phyloP scores from a whole-genome alignment of 2,888 invertebrate genomes.

The Andrena bicolor region DNA sequence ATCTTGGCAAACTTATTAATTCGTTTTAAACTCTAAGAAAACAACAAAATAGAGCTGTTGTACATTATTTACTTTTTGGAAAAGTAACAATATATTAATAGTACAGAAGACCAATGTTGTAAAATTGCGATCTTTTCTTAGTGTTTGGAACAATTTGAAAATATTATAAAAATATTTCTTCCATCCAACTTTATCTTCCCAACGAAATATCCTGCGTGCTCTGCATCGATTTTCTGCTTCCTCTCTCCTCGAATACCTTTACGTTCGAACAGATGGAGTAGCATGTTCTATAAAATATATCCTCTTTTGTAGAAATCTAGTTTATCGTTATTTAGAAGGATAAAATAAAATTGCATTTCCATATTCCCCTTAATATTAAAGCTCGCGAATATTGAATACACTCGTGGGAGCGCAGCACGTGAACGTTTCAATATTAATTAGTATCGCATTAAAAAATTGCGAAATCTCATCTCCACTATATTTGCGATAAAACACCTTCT shows the following conservation, averaged over 20 bases:
- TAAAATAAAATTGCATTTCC: neutral
- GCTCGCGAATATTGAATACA: neutral
- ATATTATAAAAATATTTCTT: neutral
- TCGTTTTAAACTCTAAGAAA: too few species aligned
- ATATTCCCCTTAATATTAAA: neutral
- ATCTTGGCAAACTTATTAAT: too few species aligned
- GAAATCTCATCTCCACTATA: neutral
- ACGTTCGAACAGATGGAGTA: slow-evolving; percentile 52
- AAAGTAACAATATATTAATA: neutral
- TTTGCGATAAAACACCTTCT: neutral
- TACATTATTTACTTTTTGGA: neutral
- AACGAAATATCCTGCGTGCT: slow-evolving; percentile 5
- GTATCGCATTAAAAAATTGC: neutral
- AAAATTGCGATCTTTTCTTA: neutral
- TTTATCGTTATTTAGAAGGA: slow-evolving; percentile 48
- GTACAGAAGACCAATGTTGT: neutral
- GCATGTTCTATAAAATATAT: slow-evolving; percentile 2
- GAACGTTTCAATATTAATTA: neutral
- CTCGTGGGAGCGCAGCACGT: too few species aligned
- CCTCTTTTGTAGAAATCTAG: slow-evolving; percentile 39
- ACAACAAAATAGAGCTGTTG: too few species aligned
- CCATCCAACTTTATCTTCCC: neutral
- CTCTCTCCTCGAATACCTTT: neutral
- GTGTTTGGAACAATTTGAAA: neutral
- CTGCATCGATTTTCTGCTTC: slow-evolving; percentile 50